Conservation (phyloP, 1,140 invertebrate species). For the Calliopsis andreniformis region DNA sequence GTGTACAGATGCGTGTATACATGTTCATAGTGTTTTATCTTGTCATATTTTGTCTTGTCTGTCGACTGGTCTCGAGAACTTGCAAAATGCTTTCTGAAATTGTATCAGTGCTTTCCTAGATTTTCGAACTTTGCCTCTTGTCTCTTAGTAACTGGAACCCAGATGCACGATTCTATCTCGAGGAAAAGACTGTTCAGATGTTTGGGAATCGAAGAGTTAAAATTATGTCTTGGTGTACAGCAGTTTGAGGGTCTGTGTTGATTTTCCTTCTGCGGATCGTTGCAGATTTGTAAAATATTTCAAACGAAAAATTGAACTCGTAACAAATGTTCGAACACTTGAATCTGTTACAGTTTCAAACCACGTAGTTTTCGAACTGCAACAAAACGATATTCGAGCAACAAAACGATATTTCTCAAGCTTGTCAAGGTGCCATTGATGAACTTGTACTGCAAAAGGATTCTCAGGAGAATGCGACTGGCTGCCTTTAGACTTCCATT, state of each 20-base stretch:
- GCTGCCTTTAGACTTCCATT: conserved; percentile 2
- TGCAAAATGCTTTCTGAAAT: conserved; percentile 40
- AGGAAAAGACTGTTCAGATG: conserved; percentile 1
- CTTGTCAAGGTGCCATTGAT: neutral
- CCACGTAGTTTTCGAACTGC: neutral
- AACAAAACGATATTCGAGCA: neutral
- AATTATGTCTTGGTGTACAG: no score
- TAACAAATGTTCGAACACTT: neutral
- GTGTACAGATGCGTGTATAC: conserved; percentile 60
- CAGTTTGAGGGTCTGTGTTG: no score
- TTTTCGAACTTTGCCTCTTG: conserved; percentile 16
- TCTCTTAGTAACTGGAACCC: no score
- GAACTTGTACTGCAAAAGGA: neutral
- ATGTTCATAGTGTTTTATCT: conserved; percentile 73
- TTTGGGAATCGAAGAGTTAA: no score
- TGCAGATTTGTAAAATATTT: no score
- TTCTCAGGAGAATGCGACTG: neutral
- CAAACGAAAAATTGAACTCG: neutral
- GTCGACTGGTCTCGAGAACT: conserved; percentile 51
- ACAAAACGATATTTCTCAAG: neutral
- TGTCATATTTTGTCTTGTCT: conserved; percentile 64
- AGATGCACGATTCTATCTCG: no score
- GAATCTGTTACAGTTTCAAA: neutral
- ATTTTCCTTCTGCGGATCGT: no score
- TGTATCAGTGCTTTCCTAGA: conserved; percentile 42